Conservation (phyloP, 2,113 vertebrate species). For the Salminus brasiliensis region DNA sequence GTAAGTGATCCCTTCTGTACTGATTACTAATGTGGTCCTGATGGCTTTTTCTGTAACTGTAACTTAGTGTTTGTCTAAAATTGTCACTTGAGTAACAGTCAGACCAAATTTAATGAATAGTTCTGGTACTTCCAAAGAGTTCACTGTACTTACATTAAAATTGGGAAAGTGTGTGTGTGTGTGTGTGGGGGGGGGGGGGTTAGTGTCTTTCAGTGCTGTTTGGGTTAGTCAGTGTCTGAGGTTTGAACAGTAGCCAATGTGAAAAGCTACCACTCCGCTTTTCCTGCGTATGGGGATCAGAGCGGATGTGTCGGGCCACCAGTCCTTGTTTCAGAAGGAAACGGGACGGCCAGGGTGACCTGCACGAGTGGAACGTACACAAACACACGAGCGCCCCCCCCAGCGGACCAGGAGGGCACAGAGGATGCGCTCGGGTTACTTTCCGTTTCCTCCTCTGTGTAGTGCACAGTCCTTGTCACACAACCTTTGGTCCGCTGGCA, state of each 20-base stretch:
- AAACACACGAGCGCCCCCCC: constrained; percentile 44
- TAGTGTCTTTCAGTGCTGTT: too few relatives aligned
- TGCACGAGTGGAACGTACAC: constrained; percentile 51
- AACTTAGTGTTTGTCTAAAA: too few relatives aligned
- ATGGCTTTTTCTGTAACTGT: too few relatives aligned
- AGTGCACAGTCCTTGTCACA: constrained; percentile 48
- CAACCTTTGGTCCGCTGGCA: constrained; percentile 24
- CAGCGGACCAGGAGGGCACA: constrained; percentile 61
- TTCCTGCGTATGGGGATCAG: constrained; percentile 39
- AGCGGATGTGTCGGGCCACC: constrained; percentile 72
- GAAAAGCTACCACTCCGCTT: constrained; percentile 35
- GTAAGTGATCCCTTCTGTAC: too few relatives aligned
- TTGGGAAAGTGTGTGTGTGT: too few relatives aligned
- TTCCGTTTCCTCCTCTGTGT: constrained; percentile 66
- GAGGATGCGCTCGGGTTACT: constrained; percentile 73
- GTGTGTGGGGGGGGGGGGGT: too few relatives aligned
- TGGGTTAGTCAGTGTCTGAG: neutral
- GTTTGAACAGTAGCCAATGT: constrained; percentile 30
- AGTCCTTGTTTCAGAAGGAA: constrained; percentile 76
- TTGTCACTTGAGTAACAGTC: too few relatives aligned
- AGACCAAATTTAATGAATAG: too few relatives aligned
- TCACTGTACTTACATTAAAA: too few relatives aligned
- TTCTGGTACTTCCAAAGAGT: too few relatives aligned
- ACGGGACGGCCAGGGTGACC: constrained; percentile 56
- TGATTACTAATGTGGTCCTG: too few relatives aligned